Percentiles rank a stretch among this genome's conserved stretches.
Conservation (phyloP, 2,888 invertebrate species). For the Volucella inanis region DNA sequence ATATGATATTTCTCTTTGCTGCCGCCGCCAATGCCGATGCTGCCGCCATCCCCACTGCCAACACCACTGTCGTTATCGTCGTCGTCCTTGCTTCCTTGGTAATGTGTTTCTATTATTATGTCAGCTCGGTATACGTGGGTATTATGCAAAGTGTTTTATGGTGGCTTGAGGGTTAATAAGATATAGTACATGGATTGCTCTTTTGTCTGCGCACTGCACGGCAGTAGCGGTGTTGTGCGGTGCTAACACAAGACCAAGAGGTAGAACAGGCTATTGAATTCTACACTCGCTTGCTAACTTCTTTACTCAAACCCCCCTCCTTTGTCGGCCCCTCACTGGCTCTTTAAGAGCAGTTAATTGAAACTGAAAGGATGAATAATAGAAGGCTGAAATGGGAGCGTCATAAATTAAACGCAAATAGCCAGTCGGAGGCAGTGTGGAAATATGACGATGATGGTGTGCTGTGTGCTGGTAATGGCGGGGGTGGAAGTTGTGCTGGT, state of each 20-base stretch:
- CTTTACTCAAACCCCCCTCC: neutral
- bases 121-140: constrained; percentile 75
- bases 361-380: constrained; percentile 78
- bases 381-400: constrained; percentile 75
- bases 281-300: constrained; percentile 64
- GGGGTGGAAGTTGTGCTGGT: constrained; percentile 32
- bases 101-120: constrained; percentile 75
- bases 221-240: constrained; percentile 12
- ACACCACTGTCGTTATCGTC: constrained; percentile 43
- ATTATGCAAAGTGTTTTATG: constrained; percentile 77
- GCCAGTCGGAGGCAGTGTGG: constrained; percentile 63
- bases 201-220: constrained; percentile 70
- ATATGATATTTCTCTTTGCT: constrained; percentile 37
- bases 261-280: constrained; percentile 65
- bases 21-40: constrained; percentile 23
- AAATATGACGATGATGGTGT: constrained; percentile 58
- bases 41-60: constrained; percentile 42
- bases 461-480: constrained; percentile 27
- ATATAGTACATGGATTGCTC: constrained; percentile 75
- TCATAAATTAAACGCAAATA: constrained; percentile 73
- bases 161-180: constrained; percentile 76
- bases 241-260: constrained; percentile 5
- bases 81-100: constrained; percentile 68
- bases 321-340: constrained; percentile 29
- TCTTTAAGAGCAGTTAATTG: constrained; percentile 77